Evolutionary conservation across 2,888 invertebrate species (phyloP), one percentile per base, ranked within the genome.

Genomic region (Pseudoips prasinana): DNA sequence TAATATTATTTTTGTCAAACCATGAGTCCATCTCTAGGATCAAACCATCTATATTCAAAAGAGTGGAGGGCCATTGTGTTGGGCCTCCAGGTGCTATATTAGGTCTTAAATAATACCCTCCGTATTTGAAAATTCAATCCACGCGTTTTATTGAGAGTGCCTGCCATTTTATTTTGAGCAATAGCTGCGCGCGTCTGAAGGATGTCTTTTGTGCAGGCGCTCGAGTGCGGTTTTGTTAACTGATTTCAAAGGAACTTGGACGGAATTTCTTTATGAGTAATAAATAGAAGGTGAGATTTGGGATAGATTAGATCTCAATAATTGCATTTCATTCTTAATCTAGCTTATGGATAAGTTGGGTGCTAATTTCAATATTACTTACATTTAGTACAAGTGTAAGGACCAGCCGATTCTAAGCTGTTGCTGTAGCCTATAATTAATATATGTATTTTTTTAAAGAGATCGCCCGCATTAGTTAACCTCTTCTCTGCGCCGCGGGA

Each of bases 111-210:
- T 56, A 55, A 52, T 48, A 47, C 46, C 40, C 35, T 32, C 30
- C 39, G 36, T 51, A 46, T 43, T 61, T 58, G 35, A 46, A 46
- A 38, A 57, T 58, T 58, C 58, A 45, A 39, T 49, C 25, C 57
- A 55, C 62, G 53, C 33, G 39, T 45, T 51, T 50, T 46, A 53
- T 58, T 47, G 39, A 56, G 31, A 49, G 44, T 52, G 55, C 66
- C 67, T 70, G 46, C 47, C 52, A 39, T 45, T 56, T 58, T 47
- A 49, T 55, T 57, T 34, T 36, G 57, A 56, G 71, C 68, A 65
- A 60, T 42, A 40, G 7, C 22, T 25, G 31, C 33, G 32, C 36
- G 7, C 2, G 29, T n/a, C 30, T 29, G 23, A 30, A 25, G 46
- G 38, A 53, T 46, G 46, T 33, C 57, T 59, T 54, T 62, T 59